Evolutionary conservation across 2,797 vertebrate genomes (phyloP).

Genomic region (Tapera naevia): DNA sequence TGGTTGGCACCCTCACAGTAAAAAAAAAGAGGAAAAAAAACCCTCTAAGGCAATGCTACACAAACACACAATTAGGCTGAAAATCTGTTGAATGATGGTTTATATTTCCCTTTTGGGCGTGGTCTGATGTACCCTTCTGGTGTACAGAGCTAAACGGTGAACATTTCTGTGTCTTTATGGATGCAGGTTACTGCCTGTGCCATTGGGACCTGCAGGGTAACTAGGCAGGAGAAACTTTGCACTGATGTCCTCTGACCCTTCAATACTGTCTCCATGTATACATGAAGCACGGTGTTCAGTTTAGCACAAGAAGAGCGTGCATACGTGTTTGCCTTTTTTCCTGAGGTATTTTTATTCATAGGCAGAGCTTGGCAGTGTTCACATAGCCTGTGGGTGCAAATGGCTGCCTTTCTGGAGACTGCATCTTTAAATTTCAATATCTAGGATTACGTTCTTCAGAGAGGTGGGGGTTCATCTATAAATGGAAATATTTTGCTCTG

Average conservation of each 20-base stretch:
- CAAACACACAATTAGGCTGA: background rate
- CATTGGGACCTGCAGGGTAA: fast-evolving
- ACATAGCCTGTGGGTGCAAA: background rate
- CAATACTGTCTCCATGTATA: background rate
- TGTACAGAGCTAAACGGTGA: background rate
- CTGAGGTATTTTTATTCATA: background rate
- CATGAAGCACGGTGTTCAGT: background rate
- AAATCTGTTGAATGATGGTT: background rate
- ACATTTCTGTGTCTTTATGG: background rate
- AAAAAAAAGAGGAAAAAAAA: background rate
- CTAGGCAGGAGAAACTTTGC: background rate
- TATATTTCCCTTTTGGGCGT: background rate
- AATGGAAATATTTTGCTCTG: background rate
- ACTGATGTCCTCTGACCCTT: background rate
- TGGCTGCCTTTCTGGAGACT: background rate
- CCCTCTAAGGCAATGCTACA: background rate
- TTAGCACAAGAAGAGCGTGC: background rate
- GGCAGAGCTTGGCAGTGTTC: background rate
- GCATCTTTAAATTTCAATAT: background rate
- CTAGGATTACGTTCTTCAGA: background rate
- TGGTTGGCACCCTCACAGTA: background rate
- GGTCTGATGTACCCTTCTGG: fast-evolving
- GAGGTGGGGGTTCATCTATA: background rate
- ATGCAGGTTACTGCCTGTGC: fast-evolving
- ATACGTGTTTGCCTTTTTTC: background rate